Conservation (phyloP, 2,113 vertebrate species). For the Hydrochoerus hydrochaeris region DNA sequence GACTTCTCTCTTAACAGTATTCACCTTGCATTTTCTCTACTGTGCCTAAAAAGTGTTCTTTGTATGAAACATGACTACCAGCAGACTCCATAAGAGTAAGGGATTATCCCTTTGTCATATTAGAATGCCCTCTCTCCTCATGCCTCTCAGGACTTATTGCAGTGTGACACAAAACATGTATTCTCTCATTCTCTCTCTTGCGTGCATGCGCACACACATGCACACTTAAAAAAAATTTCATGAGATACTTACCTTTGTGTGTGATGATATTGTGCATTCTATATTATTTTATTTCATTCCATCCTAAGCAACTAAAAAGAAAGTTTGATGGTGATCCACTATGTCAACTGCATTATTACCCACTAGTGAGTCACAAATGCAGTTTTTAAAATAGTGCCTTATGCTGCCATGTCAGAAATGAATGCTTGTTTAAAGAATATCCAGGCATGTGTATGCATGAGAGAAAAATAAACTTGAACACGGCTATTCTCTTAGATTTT, state of each 20-base stretch:
- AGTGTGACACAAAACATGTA: background rate
- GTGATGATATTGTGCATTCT: background rate
- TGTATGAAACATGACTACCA: no score
- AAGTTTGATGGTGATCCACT: background rate
- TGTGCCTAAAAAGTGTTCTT: no score
- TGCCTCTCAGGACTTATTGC: background rate
- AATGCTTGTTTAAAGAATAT: slow-evolving; percentile 22
- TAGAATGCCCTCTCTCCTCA: background rate
- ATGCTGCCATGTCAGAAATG: background rate
- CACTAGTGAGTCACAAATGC: background rate
- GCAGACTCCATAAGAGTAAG: no score
- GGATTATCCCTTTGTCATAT: background rate
- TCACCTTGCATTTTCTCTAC: no score
- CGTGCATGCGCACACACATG: background rate
- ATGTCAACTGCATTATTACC: background rate
- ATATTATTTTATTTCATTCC: background rate
- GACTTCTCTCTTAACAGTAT: no score
- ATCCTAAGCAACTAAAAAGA: slow-evolving; percentile 8
- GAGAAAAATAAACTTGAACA: background rate
- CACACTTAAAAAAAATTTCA: background rate
- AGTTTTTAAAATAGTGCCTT: slow-evolving; percentile 24
- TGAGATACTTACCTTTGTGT: background rate
- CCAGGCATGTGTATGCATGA: background rate
- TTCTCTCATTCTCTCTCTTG: no score
- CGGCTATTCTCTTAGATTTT: background rate